Base-by-base conservation (phyloP, 2,113 vertebrate species). In the Phalacrocorax pelagicus region DNA sequence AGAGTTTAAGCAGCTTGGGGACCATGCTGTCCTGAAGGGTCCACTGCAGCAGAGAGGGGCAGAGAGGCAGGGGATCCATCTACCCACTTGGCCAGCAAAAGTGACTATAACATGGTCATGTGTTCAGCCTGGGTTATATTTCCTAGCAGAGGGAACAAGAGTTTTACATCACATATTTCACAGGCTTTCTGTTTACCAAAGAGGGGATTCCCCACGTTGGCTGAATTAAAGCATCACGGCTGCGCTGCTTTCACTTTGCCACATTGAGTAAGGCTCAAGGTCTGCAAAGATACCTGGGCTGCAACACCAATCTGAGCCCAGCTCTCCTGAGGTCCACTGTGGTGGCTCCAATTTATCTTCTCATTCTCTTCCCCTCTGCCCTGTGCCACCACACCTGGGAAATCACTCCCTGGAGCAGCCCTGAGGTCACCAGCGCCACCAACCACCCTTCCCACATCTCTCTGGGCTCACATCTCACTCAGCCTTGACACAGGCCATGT, bases 111-210 rank as follows among this genome's bases (percentile, higher is more conserved):
- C 20, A 51, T 0, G 2, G 26, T 17, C 1, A 0, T 1, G 10
- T 3, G 5, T 42, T 57, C 32, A 34, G 1, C 23, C 51, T 38
- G 36, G n/a, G 4, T 81, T 29, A 49, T 12, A 36, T 4, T 75
- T 44, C 6, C 40, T 21, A 44, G 42, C 49, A 70, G 36, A 63
- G 15, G 36, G 32, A 83, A n/a, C 51, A 40, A n/a, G 36, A 40
- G 38, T 23, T 23, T 78, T 16, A 7, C 17, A 32, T 11, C 40
- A 36, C 0, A 0, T 6, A 40, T 0, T 0, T 47, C 51, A 47
- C 24, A 8, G 66, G 34, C 13, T 51, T 66, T 79, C 47, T 32
- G 57, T 36, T 29, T 18, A 6, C 44, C 47, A 27, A 75, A 81
- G 70, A 4, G 46, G 29, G 24, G 30, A 30, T 29, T 78, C 44